These are phyloP conservation scores for Pristionchus maxplancki DNA, from an alignment of 2,888 invertebrate genomes.

Conservation along the genomic window DNA sequence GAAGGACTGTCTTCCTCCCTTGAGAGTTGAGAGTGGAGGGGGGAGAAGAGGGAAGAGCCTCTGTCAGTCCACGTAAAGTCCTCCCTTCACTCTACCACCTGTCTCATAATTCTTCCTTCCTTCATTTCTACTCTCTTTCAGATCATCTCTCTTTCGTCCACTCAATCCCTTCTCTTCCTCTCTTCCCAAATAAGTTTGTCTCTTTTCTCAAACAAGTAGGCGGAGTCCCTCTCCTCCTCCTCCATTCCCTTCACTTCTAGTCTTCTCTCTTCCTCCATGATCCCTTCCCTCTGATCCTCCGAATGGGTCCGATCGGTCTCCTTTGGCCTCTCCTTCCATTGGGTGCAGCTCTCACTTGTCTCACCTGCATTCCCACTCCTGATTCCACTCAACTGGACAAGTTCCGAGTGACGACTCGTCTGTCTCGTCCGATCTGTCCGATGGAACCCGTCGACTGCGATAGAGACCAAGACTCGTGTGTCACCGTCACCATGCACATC, in stretches of 20 bases:
- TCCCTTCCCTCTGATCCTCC: not conserved
- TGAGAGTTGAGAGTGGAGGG: not conserved
- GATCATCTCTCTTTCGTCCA: conserved; percentile 26
- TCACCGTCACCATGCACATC: conserved; percentile 74
- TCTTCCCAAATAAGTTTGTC: not conserved
- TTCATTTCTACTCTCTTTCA: conserved; percentile 34
- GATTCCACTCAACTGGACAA: conserved; percentile 73
- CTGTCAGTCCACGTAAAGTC: conserved; percentile 20
- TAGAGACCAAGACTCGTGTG: conserved; percentile 73
- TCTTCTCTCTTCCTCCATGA: conserved; percentile 36
- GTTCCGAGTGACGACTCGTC: conserved; percentile 72
- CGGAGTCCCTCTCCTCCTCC: conserved; percentile 20
- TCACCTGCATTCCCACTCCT: conserved; percentile 66
- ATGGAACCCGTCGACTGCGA: conserved; percentile 74
- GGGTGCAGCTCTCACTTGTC: conserved; percentile 58
- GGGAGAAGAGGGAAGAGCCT: not conserved
- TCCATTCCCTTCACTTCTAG: conserved; percentile 9
- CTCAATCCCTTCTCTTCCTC: conserved; percentile 43
- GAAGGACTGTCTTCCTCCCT: conserved; percentile 11
- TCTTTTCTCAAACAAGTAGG: not conserved
- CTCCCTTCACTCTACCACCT: conserved; percentile 19
- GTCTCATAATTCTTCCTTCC: conserved; percentile 40
- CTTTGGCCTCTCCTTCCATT: conserved; percentile 38
- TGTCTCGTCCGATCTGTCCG: conserved; percentile 64
- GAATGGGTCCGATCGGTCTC: conserved; percentile 17